Evolutionary conservation across 2,888 invertebrate species (phyloP).

Genomic region (Apodemia duryi): DNA sequence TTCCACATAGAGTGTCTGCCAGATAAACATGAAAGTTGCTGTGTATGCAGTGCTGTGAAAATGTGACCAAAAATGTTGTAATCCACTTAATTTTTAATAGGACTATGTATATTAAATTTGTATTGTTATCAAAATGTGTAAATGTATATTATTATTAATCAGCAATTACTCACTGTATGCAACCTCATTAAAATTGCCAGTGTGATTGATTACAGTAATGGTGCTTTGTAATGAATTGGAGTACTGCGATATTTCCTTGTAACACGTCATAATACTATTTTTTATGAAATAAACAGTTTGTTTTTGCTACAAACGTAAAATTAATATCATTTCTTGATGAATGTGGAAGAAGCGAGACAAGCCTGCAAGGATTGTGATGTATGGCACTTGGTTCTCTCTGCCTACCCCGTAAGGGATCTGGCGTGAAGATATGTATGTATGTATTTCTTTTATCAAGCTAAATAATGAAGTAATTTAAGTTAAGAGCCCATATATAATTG

Average conservation of each 20-base stretch:
- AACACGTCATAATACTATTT: not conserved
- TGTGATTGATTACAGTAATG: not conserved
- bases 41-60: conserved; percentile 65
- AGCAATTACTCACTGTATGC: not conserved
- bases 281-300: not conserved
- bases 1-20: conserved; percentile 93
- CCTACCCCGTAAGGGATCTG: too few species aligned
- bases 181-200: not conserved
- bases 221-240: conserved; percentile 8
- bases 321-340: not conserved
- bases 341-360: too few species aligned
- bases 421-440: too few species aligned
- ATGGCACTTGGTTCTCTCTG: too few species aligned
- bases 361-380: too few species aligned
- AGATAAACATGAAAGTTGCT: conserved; percentile 56
- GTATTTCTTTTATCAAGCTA: not conserved
- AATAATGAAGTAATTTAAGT: not conserved
- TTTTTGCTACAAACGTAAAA: not conserved
- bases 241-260: not conserved
- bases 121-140: conserved; percentile 8
- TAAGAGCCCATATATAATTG: not conserved
- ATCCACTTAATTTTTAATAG: conserved; percentile 30
- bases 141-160: not conserved
- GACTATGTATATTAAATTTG: conserved; percentile 40
- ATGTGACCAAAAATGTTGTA: conserved; percentile 48